A percentile compares a stretch with the other conserved stretches of the same genome.
Evolutionary conservation across 2,888 invertebrate species (phyloP).

Genomic region (Deilephila porcellus): DNA sequence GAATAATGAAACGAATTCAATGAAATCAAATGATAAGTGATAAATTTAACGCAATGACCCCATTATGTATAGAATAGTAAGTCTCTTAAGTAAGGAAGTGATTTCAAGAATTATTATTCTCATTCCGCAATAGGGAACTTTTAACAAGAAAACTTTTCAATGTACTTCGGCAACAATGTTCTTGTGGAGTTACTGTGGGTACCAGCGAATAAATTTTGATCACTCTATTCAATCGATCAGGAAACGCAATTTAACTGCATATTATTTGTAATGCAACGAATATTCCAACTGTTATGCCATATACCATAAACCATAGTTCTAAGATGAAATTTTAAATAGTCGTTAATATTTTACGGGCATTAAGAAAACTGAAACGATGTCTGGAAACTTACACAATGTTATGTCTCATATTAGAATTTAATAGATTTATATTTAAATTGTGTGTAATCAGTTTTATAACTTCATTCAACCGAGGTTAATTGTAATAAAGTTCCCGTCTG

Average conservation of each 20-base stretch:
- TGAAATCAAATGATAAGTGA: slow-evolving; percentile 23
- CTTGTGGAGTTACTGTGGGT: slow-evolving; percentile 70
- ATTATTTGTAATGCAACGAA: slow-evolving; percentile 5
- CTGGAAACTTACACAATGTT: too few relatives aligned
- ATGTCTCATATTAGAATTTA: background rate
- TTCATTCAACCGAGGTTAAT: background rate
- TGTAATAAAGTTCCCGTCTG: slow-evolving; percentile 10
- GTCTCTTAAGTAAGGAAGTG: slow-evolving; percentile 69
- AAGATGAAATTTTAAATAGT: background rate
- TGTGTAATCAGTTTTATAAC: background rate
- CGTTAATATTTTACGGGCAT: background rate
- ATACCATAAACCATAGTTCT: too few relatives aligned
- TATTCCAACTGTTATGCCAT: background rate
- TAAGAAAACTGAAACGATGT: background rate
- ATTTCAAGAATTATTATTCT: slow-evolving; percentile 81
- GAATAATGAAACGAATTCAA: too few relatives aligned
- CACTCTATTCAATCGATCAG: slow-evolving; percentile 65
- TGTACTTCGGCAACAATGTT: slow-evolving; percentile 77
- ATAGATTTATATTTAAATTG: background rate
- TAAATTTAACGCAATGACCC: slow-evolving; percentile 35
- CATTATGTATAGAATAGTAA: slow-evolving; percentile 15
- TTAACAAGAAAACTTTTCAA: slow-evolving; percentile 83
- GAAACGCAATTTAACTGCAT: slow-evolving; percentile 10
- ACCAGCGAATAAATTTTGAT: slow-evolving; percentile 75
- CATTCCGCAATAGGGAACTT: slow-evolving; percentile 81